These are phyloP conservation scores for Brachynemurus nebulosus DNA, from an alignment of 2,888 invertebrate genomes.

Conservation along the genomic window DNA sequence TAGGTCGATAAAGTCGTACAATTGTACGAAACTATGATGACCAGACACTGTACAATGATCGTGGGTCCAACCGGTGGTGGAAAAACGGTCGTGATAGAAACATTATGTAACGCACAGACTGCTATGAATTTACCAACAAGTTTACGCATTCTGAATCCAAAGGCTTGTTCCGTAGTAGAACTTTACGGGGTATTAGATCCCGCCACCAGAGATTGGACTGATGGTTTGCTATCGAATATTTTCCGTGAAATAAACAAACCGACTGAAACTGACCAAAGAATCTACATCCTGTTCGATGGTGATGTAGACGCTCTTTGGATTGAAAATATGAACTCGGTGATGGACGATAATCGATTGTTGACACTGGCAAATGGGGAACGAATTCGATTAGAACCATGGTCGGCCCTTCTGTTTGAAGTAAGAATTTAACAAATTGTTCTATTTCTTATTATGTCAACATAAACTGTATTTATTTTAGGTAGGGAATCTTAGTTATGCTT, in stretches of 20 bases:
- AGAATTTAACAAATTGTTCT: conserved; percentile 10
- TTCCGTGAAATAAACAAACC: conserved; percentile 83
- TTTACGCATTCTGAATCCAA: conserved; percentile 70
- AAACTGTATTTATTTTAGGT: conserved; percentile 37
- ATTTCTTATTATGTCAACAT: neutral
- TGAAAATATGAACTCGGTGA: conserved; percentile 94
- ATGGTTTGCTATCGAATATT: conserved; percentile 79
- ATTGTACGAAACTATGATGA: conserved; percentile 90
- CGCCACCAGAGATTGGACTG: conserved; percentile 81
- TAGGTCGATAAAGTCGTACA: conserved; percentile 82
- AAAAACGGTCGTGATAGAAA: conserved; percentile 72
- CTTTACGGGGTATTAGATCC: conserved; percentile 81
- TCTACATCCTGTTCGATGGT: conserved; percentile 83
- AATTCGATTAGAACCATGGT: conserved; percentile 66
- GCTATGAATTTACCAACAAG: conserved; percentile 65
- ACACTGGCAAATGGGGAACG: conserved; percentile 86
- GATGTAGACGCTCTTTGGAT: conserved; percentile 93
- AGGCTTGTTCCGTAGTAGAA: conserved; percentile 82
- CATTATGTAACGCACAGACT: conserved; percentile 65
- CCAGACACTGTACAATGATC: conserved; percentile 80
- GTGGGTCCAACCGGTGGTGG: conserved; percentile 91
- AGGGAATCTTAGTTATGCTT: conserved; percentile 77
- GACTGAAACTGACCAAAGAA: conserved; percentile 54
- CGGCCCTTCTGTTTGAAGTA: conserved; percentile 74
- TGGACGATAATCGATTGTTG: conserved; percentile 86